Evolutionary conservation across 1,140 invertebrate species (phyloP).

Genomic region (Diabrotica virgifera): DNA sequence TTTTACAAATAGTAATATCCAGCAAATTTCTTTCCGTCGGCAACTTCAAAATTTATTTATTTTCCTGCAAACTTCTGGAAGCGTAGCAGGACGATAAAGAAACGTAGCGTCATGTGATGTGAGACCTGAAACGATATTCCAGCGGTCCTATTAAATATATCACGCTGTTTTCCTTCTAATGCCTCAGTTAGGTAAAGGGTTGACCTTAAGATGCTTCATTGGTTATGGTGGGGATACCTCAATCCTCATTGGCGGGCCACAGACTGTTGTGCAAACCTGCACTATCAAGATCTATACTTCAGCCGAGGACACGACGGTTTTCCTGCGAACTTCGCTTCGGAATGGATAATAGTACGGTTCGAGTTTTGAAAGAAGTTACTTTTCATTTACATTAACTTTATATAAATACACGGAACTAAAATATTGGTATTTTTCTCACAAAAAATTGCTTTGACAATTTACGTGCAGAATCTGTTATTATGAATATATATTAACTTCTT

Average conservation of each 20-base stretch:
- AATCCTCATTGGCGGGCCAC: constrained; percentile 46
- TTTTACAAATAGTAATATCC: too few species aligned
- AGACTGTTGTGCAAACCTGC: constrained; percentile 42
- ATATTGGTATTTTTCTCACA: neutral
- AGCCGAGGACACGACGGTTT: constrained; percentile 15
- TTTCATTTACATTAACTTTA: neutral
- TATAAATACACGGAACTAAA: neutral
- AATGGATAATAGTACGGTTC: neutral
- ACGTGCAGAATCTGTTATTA: neutral
- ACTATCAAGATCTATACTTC: constrained; percentile 46
- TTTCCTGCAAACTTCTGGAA: too few species aligned
- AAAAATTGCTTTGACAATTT: neutral
- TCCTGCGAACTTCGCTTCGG: constrained; percentile 9
- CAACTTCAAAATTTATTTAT: too few species aligned
- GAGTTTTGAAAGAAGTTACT: neutral
- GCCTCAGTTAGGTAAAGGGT: constrained; percentile 37
- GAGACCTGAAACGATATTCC: constrained; percentile 12
- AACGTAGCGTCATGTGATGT: too few species aligned
- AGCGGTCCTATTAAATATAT: constrained; percentile 29
- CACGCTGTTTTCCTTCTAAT: constrained; percentile 21
- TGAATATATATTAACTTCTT: neutral
- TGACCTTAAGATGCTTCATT: constrained; percentile 46
- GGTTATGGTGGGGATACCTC: constrained; percentile 45
- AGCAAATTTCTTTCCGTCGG: too few species aligned
- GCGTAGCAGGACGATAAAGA: too few species aligned